Percentiles rank a stretch among this genome's conserved stretches.
These are phyloP conservation scores for Lutjanus argentimaculatus DNA, from an alignment of 2,797 vertebrate genomes.

Conservation along the genomic window DNA sequence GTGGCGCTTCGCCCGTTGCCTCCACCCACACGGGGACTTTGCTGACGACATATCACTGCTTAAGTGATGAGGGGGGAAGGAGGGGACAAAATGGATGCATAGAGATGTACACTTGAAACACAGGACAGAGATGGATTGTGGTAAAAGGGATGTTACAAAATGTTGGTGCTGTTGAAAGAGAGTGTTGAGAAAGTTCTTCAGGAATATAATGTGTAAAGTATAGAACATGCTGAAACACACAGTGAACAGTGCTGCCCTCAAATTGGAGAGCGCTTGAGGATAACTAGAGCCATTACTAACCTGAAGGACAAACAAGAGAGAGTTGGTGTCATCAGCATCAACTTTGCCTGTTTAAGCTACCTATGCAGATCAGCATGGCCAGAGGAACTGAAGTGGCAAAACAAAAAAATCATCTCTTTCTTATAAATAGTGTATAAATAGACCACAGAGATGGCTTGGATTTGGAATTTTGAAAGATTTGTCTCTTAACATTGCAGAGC, in stretches of 20 bases:
- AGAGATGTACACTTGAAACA: conserved; percentile 35
- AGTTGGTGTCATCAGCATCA: conserved; percentile 30
- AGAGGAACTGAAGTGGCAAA: conserved; percentile 24
- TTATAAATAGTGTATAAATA: conserved; percentile 57
- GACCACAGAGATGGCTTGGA: conserved; percentile 22
- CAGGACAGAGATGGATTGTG: conserved; percentile 22
- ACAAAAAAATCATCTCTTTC: conserved; percentile 23
- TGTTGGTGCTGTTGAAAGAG: conserved; percentile 52
- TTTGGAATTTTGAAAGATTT: conserved; percentile 32
- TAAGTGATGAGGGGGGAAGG: conserved; percentile 85
- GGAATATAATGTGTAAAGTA: conserved; percentile 40
- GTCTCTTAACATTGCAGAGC: conserved; percentile 19
- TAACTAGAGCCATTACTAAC: conserved; percentile 62
- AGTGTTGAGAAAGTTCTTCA: conserved; percentile 43
- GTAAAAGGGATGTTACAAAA: conserved; percentile 26
- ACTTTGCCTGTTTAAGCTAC: conserved; percentile 57
- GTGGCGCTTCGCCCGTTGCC: conserved; percentile 96
- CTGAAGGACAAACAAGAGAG: conserved; percentile 15
- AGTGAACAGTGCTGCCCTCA: conserved; percentile 12
- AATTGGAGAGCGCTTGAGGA: conserved; percentile 29
- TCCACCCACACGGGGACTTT: conserved; percentile 93
- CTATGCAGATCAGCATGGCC: conserved; percentile 64
- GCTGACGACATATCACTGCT: conserved; percentile 98
- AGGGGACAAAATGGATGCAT: neutral
- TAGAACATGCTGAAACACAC: conserved; percentile 23